Evolutionary conservation across 1,140 invertebrate species (phyloP), one percentile per base, ranked within the genome.

Genomic region (Oedothorax gibbosus): DNA sequence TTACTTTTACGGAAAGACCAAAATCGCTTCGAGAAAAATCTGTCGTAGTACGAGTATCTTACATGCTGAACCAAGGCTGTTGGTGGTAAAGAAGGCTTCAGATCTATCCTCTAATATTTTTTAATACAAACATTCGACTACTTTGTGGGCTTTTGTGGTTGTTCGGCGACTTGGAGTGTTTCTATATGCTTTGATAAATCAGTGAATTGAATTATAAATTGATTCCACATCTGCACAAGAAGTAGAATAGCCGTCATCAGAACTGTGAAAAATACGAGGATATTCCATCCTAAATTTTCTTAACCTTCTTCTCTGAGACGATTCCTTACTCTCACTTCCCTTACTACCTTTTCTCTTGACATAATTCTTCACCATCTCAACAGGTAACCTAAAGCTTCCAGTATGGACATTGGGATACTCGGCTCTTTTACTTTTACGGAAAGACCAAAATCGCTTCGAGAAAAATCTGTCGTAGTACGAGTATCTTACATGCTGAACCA

Each of bases 391-490:
- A 21, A 10, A 7, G 49, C 12, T 66, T 56, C 53, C 20, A 64
- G 79, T 53, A 10, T 49, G n/a, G 8, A 54, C 72, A 15, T 62
- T 57, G 14, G 76, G 35, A 64, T 20, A 49, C 54, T 77, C 83
- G 53, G 62, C 77, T 35, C 72, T 77, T 71, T 75, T 77, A n/a
- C 64, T 50, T 20, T 49, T 68, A 7, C 83, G 73, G 56, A 85
- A 78, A 65, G 78, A 77, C 83, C 83, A 85, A 49, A 85, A 85
- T n/a, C 65, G 76, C 62, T 85, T 85, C 7, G 76, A 71, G 35
- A 72, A 80, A 14, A 65, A 54, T 6, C 56, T 65, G 20, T 77
- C 84, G 7, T 68, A 57, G 12, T 65, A 72, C 0, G 69, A 54
- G 12, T 80, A 51, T 18, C 50, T 79, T 6, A 50, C 35, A 68